Evolutionary conservation across 1,140 invertebrate species (phyloP).

Genomic region (Drosophila bifasciata): DNA sequence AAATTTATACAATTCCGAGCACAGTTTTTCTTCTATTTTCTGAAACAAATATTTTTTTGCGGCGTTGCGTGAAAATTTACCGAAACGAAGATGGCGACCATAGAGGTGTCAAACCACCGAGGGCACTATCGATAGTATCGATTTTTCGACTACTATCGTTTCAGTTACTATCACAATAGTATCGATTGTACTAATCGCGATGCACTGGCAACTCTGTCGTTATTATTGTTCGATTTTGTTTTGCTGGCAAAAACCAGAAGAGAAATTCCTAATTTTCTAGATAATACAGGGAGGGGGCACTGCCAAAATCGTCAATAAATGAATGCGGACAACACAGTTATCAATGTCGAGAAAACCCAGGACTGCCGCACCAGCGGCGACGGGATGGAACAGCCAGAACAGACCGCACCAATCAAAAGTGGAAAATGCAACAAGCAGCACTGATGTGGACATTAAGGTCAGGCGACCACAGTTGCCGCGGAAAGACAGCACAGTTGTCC

Average conservation of each 20-base stretch:
- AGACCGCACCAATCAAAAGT: slow-evolving; percentile 28
- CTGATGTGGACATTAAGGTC: slow-evolving; percentile 21
- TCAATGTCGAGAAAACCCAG: slow-evolving; percentile 16
- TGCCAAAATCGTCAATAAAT: slow-evolving; percentile 30
- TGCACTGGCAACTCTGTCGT: too few species aligned
- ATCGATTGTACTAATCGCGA: too few species aligned
- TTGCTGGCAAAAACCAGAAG: slow-evolving; percentile 51
- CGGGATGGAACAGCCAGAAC: slow-evolving; percentile 85
- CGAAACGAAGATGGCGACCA: slow-evolving; percentile 46
- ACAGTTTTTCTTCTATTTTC: background rate
- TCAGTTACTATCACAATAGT: too few species aligned
- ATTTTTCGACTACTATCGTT: too few species aligned
- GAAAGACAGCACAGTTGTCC: slow-evolving; percentile 56
- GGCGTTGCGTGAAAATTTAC: slow-evolving; percentile 43
- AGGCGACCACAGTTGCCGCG: slow-evolving; percentile 47
- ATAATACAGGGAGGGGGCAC: slow-evolving; percentile 1
- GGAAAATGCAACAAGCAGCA: slow-evolving; percentile 29
- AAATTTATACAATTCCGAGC: background rate
- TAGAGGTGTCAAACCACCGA: too few species aligned
- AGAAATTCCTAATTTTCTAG: slow-evolving; percentile 26
- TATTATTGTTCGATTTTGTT: slow-evolving; percentile 47
- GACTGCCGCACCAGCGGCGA: slow-evolving; percentile 85
- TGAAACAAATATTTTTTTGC: slow-evolving; percentile 20
- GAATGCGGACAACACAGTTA: slow-evolving; percentile 28
- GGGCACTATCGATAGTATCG: too few species aligned